Evolutionary conservation across 2,113 vertebrate genomes (phyloP).

Genomic region (Girardinichthys multiradiatus): DNA sequence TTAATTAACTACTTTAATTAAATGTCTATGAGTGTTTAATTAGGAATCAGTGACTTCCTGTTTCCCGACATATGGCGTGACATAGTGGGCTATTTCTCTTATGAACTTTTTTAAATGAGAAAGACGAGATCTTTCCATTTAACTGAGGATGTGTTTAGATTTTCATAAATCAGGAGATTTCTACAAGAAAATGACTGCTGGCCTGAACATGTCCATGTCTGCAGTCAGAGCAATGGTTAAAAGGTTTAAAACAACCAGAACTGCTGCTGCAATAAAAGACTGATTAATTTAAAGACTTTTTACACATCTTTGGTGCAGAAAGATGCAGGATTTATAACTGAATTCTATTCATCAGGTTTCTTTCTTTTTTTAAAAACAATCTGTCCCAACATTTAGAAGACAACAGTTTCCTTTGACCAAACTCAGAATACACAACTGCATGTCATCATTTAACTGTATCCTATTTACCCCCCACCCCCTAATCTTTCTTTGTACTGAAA

Average conservation of each 20-base stretch:
- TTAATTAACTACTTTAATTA: too few species aligned
- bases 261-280: neutral
- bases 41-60: too few species aligned
- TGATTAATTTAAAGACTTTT: neutral
- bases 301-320: neutral
- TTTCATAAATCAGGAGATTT: too few species aligned
- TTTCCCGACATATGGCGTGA: too few species aligned
- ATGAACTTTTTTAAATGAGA: too few species aligned
- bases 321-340: too few species aligned
- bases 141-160: too few species aligned
- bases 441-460: slow-evolving; percentile 73
- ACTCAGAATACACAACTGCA: slow-evolving; percentile 61
- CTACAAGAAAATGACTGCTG: neutral
- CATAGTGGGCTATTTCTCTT: too few species aligned
- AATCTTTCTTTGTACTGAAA: slow-evolving; percentile 75
- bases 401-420: slow-evolving; percentile 40
- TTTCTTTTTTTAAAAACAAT: slow-evolving; percentile 3
- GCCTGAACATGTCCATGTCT: neutral
- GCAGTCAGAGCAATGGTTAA: neutral
- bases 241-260: neutral
- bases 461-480: slow-evolving; percentile 5
- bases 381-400: slow-evolving; percentile 60
- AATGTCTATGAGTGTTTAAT: too few species aligned
- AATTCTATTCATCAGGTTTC: slow-evolving; percentile 78
- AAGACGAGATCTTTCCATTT: too few species aligned